Conservation (phyloP, 2,888 invertebrate species). For the Andrena chrysosceles region DNA sequence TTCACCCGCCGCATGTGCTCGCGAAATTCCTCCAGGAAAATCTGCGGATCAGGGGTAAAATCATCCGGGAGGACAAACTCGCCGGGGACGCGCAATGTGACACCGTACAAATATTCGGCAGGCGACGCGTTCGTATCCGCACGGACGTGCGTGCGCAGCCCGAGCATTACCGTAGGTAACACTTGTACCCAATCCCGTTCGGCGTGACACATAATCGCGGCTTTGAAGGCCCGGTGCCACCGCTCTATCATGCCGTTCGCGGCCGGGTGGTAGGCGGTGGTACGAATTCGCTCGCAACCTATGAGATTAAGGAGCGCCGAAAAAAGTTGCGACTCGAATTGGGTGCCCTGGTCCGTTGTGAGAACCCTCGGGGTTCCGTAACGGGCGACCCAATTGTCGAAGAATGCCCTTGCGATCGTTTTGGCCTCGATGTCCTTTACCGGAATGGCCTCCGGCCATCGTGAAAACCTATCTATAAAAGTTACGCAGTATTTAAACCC, state of each 20-base stretch:
- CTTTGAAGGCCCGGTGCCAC: conserved; percentile 54
- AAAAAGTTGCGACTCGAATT: not conserved
- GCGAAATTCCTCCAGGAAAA: conserved; percentile 21
- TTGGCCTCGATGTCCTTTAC: not conserved
- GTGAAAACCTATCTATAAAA: not conserved
- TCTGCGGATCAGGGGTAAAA: conserved; percentile 1
- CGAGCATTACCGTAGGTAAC: conserved; percentile 35
- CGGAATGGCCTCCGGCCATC: not conserved
- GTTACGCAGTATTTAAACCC: not conserved
- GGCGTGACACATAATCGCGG: conserved; percentile 55
- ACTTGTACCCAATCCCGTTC: conserved; percentile 32
- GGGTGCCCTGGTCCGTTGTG: not conserved
- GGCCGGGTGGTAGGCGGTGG: conserved; percentile 47
- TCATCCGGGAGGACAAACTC: conserved; percentile 51
- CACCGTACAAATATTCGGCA: conserved; percentile 44
- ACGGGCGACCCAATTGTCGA: not conserved
- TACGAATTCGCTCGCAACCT: conserved; percentile 14
- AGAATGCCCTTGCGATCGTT: not conserved
- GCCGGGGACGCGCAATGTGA: conserved; percentile 51
- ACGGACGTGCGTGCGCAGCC: conserved; percentile 29
- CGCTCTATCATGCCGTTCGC: conserved; percentile 64
- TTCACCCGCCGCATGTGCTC: conserved; percentile 16
- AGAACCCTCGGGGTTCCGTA: not conserved
- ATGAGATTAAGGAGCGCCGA: not conserved
- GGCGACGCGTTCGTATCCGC: not conserved